Percentiles rank a stretch among this genome's conserved stretches.
phyloP scores from a whole-genome alignment of 2,797 vertebrate genomes.

The Myiotriccus ornatus region DNA sequence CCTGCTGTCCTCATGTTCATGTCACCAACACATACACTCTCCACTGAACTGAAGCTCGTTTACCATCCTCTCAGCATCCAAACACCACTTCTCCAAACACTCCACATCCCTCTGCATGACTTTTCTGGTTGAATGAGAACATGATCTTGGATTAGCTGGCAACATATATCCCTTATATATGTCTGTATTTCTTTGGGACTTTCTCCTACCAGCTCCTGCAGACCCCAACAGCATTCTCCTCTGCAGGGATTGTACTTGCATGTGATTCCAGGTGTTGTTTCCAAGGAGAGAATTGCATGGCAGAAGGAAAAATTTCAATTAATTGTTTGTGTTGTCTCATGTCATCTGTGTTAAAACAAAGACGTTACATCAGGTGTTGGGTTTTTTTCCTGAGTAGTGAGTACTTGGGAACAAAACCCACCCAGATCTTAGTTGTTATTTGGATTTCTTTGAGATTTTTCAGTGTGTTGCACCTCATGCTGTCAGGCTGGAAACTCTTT shows the following conservation, averaged over 20 bases:
- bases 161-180: neutral
- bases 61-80: neutral
- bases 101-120: neutral
- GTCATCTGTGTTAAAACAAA: neutral
- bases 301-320: neutral
- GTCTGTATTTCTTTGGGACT: neutral
- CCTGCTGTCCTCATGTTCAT: neutral
- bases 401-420: neutral
- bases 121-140: conserved; percentile 47
- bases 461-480: neutral
- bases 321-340: neutral
- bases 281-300: conserved; percentile 23
- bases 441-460: neutral
- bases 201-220: neutral
- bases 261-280: neutral
- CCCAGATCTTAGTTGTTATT: neutral
- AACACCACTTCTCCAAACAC: neutral
- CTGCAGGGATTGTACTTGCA: conserved; percentile 23
- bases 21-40: neutral
- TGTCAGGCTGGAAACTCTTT: neutral
- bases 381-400: neutral
- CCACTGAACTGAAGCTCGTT: neutral
- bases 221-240: neutral
- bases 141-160: conserved; percentile 51
- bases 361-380: neutral